Percentiles rank a stretch among this genome's conserved stretches.
These are phyloP conservation scores for Nemotelus nigrinus DNA, from an alignment of 2,888 invertebrate species.

Conservation along the genomic window DNA sequence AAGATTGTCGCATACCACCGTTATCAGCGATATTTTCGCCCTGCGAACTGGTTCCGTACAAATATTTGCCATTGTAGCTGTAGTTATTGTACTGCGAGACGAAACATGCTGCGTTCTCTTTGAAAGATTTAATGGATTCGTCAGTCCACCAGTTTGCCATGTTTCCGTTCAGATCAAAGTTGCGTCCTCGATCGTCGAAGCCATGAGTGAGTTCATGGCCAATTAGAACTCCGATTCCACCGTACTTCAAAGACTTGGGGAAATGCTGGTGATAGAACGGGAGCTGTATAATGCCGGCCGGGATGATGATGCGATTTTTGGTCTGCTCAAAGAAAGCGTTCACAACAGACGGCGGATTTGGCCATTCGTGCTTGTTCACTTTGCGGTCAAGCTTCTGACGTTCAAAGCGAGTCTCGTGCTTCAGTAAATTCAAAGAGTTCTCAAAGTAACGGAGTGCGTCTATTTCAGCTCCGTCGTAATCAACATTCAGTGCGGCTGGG, in stretches of 20 bases:
- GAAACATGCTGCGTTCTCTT: slow-evolving; percentile 53
- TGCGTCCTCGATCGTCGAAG: slow-evolving; percentile 53
- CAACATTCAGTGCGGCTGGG: slow-evolving; percentile 79
- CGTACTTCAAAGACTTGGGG: slow-evolving; percentile 67
- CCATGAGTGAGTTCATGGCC: slow-evolving; percentile 55
- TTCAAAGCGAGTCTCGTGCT: not conserved
- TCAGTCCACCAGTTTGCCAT: slow-evolving; percentile 54
- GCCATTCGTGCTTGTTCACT: slow-evolving; percentile 77
- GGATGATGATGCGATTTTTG: slow-evolving; percentile 92
- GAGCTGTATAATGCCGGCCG: slow-evolving; percentile 89
- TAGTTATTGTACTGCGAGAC: slow-evolving; percentile 53
- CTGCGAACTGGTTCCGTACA: slow-evolving; percentile 49
- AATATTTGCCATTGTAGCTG: slow-evolving; percentile 51
- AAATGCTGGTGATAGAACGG: slow-evolving; percentile 89
- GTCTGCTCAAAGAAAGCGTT: slow-evolving; percentile 94
- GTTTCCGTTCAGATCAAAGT: slow-evolving; percentile 51
- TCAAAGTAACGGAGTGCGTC: slow-evolving; percentile 78
- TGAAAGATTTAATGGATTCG: slow-evolving; percentile 50
- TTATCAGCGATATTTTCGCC: slow-evolving; percentile 55
- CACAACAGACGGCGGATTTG: slow-evolving; percentile 86
- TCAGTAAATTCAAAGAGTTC: slow-evolving; percentile 74
- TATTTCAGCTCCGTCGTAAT: slow-evolving; percentile 78
- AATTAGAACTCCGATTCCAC: slow-evolving; percentile 54
- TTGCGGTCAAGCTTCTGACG: slow-evolving; percentile 71
- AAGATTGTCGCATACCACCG: slow-evolving; percentile 53